A percentile compares a stretch with the other conserved stretches of the same genome.
These are phyloP conservation scores for Plagodis pulveraria DNA, from an alignment of 2,888 invertebrate genomes.

Conservation along the genomic window DNA sequence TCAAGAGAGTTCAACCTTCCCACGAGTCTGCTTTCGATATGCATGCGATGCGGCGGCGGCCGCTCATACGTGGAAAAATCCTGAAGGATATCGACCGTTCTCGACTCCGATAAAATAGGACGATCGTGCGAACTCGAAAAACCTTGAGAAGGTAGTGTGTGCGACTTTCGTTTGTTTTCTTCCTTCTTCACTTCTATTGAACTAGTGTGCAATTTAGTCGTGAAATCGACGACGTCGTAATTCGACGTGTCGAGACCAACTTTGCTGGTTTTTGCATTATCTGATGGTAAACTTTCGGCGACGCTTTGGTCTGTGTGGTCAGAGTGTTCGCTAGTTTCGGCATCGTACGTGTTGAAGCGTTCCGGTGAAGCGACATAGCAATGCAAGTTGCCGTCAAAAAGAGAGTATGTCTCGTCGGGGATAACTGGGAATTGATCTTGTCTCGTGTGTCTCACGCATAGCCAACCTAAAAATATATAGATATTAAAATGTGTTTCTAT, in stretches of 20 bases:
- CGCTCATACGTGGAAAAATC: slow-evolving; percentile 70
- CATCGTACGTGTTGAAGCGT: slow-evolving; percentile 64
- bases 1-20: slow-evolving; percentile 75
- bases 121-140: slow-evolving; percentile 85
- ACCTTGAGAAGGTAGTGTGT: slow-evolving; percentile 85
- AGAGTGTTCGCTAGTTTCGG: slow-evolving; percentile 75
- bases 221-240: slow-evolving; percentile 67
- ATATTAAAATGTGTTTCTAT: slow-evolving; percentile 10
- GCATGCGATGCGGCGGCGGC: slow-evolving; percentile 52
- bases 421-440: slow-evolving; percentile 91
- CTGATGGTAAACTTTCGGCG: slow-evolving; percentile 73
- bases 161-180: slow-evolving; percentile 73
- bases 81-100: slow-evolving; percentile 86
- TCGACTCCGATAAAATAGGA: slow-evolving; percentile 88
- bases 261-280: slow-evolving; percentile 57
- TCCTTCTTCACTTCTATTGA: slow-evolving; percentile 49
- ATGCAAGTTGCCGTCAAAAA: slow-evolving; percentile 67
- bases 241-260: slow-evolving; percentile 56
- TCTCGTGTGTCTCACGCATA: slow-evolving; percentile 90
- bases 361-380: slow-evolving; percentile 67
- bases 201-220: slow-evolving; percentile 33
- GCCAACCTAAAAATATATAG: slow-evolving; percentile 83
- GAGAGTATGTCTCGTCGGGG: slow-evolving; percentile 86
- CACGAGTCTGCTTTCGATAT: slow-evolving; percentile 60
- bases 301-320: slow-evolving; percentile 79